Base-by-base conservation (phyloP, 1,140 invertebrate genomes). In the Scaptomyza hsui region DNA sequence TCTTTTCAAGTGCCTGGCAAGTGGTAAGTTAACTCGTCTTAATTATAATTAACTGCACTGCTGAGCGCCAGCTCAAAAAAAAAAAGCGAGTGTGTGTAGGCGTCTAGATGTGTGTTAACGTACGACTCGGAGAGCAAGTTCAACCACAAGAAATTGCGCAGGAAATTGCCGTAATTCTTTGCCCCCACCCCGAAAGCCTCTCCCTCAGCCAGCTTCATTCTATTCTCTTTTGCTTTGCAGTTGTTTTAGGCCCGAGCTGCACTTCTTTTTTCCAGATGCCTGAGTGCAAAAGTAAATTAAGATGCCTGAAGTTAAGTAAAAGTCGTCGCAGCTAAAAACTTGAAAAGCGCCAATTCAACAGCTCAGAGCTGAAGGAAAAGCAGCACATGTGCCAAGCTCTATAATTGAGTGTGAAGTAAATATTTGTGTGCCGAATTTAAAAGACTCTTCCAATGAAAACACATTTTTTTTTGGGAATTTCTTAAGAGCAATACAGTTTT, bases 1-100 rank as follows among this genome's bases (percentile, higher is more conserved):
- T 4, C 4, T 78, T 9, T 24, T 62, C 53, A 45, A 88, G 74
- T 67, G 75, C 56, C 57, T 61, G 65, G 62, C 78, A 88, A 88
- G 83, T 88, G 82, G 78, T 88, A 78, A 89, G 85, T 90, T 89
- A 90, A 83, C 89, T 88, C 57, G 81, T 72, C 89, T 89, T 90
- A 90, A 90, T 90, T 90, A 89, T 90, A 90, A 90, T 90, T 90
- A 90, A 90, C 89, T 90, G 78, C 75, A 75, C 85, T 82, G 67
- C 53, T 79, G 76, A 62, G 39, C 52, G 59, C 29, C 60, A 35
- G 32, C 49, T 35, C n/a, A n/a, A 35, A 10, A 61, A 42, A 56
- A 56, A 13, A 16, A 53, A 10, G n/a, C 4, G 4, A 4, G 32
- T 64, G 19, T 57, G 24, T 71, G 45, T 57, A 13, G 15, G 41